These are phyloP conservation scores for Hypselothyrea guttata DNA, from an alignment of 2,888 invertebrate genomes.

Conservation along the genomic window DNA sequence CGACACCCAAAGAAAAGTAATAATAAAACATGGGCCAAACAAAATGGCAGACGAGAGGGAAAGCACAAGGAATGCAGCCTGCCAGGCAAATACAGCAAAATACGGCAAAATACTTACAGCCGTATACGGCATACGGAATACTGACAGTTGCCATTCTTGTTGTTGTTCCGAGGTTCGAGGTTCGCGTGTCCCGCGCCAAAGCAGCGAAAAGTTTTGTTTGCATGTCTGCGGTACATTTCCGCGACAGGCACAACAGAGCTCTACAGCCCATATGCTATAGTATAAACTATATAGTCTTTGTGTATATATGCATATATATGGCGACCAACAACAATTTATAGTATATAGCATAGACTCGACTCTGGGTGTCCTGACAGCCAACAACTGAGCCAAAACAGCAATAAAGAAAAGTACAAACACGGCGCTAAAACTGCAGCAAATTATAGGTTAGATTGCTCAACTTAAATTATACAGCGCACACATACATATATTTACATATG, in stretches of 20 bases:
- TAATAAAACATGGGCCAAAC: conserved; percentile 70
- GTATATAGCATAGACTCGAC: no score
- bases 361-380: no score
- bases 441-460: conserved; percentile 66
- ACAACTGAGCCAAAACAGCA: conserved; percentile 25
- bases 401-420: conserved; percentile 54
- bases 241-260: conserved; percentile 69
- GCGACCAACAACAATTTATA: background rate
- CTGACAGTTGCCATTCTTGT: conserved; percentile 33
- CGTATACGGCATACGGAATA: conserved; percentile 34
- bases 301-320: background rate
- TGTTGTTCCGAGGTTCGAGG: conserved; percentile 15
- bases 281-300: conserved; percentile 12
- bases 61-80: conserved; percentile 1
- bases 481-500: background rate
- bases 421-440: conserved; percentile 70
- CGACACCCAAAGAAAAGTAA: conserved; percentile 53
- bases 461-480: conserved; percentile 47
- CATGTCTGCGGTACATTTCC: conserved; percentile 78
- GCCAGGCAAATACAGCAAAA: conserved; percentile 41
- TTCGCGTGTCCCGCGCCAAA: conserved; percentile 39
- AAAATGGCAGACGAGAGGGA: conserved; percentile 27
- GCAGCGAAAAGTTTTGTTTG: conserved; percentile 73
- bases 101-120: conserved; percentile 25
- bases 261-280: conserved; percentile 43